phyloP scores from a whole-genome alignment of 2,888 invertebrate species.

The Hypolimnas misippus region DNA sequence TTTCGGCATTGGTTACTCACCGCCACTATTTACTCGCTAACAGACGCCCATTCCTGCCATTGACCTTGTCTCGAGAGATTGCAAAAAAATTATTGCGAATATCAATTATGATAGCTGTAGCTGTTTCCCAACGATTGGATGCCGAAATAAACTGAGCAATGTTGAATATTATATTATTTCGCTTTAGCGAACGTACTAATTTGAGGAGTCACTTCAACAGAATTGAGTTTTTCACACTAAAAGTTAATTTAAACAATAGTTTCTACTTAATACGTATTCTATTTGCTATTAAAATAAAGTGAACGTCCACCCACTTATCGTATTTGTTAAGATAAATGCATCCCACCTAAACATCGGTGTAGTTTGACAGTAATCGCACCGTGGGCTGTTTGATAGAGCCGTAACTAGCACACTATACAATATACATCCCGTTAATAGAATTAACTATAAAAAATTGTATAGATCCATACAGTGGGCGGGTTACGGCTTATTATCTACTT shows the following conservation, averaged over 20 bases:
- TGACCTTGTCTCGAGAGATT: constrained; percentile 73
- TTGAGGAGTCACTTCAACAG: background rate
- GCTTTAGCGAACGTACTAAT: background rate
- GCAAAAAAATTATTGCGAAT: constrained; percentile 57
- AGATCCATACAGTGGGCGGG: background rate
- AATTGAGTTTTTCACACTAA: background rate
- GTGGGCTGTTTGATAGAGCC: constrained; percentile 37
- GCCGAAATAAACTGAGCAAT: constrained; percentile 4
- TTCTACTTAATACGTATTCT: constrained; percentile 17
- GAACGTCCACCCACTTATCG: constrained; percentile 36
- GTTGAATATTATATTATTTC: background rate
- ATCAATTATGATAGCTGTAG: constrained; percentile 46
- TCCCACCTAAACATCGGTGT: constrained; percentile 32
- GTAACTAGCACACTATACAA: constrained; percentile 22
- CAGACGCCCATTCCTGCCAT: constrained; percentile 75
- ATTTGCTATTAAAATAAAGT: constrained; percentile 31
- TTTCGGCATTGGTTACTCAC: constrained; percentile 73
- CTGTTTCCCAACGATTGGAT: constrained; percentile 11
- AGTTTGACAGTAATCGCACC: constrained; percentile 38
- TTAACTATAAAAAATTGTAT: constrained; percentile 22
- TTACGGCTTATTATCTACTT: background rate
- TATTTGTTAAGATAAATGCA: constrained; percentile 33
- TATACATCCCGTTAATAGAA: constrained; percentile 20
- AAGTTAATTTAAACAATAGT: constrained; percentile 14
- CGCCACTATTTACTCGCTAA: constrained; percentile 70